A percentile compares a stretch with the other conserved stretches of the same genome.
Conservation (phyloP, 2,888 invertebrate genomes). For the Epinotia demarniana region DNA sequence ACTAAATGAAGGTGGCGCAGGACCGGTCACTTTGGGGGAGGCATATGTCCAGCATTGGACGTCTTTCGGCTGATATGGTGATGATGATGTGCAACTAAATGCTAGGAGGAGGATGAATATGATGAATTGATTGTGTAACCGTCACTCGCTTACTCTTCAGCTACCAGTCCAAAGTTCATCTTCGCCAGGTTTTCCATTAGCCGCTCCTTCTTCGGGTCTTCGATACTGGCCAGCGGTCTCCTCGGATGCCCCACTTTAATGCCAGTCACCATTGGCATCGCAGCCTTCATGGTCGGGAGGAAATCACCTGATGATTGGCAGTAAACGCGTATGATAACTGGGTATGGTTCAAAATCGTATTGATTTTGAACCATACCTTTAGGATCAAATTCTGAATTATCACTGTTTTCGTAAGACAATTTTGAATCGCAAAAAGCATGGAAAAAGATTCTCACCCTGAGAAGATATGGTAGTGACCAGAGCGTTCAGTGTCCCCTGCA, state of each 20-base stretch:
- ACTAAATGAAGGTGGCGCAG: too few relatives aligned
- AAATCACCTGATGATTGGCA: conserved; percentile 78
- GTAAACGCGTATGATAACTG: background rate
- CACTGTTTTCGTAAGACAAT: too few relatives aligned
- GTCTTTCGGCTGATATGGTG: too few relatives aligned
- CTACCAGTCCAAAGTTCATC: conserved; percentile 17
- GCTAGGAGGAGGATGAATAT: too few relatives aligned
- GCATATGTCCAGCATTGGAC: too few relatives aligned
- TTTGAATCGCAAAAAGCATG: background rate
- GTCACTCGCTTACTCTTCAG: background rate
- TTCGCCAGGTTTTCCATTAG: conserved; percentile 58
- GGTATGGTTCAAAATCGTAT: too few relatives aligned
- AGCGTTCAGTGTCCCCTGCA: conserved; percentile 79
- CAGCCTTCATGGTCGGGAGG: conserved; percentile 87
- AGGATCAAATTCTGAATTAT: too few relatives aligned
- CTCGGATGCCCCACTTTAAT: conserved; percentile 85
- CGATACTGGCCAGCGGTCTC: conserved; percentile 76
- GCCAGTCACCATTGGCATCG: conserved; percentile 84
- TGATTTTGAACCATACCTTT: too few relatives aligned
- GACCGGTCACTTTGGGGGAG: too few relatives aligned
- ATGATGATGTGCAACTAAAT: too few relatives aligned
- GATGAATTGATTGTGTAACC: background rate
- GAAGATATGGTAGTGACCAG: conserved; percentile 72
- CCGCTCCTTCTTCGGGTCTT: conserved; percentile 53
- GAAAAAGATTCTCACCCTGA: conserved; percentile 68